Evolutionary conservation across 1,140 invertebrate genomes (phyloP), one percentile per base, ranked within the genome.

Genomic region (Pemphigus obesinymphae): DNA sequence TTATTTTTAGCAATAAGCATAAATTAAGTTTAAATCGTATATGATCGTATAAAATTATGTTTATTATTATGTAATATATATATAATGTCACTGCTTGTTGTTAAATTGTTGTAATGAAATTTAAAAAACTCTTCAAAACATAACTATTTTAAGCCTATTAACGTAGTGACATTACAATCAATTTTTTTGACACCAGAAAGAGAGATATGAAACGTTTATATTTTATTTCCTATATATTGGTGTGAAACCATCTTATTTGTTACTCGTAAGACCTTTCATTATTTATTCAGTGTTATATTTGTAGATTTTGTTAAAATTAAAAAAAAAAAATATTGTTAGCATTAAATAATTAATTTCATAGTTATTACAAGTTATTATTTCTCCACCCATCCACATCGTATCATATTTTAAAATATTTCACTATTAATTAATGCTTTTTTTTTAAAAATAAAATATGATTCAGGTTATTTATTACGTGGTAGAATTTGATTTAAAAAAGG

Each of bases 1-100:
- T 80, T 80, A 80, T 80, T 80, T 55, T 80, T 80, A 80, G 76
- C 76, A 80, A 80, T 80, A 80, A 80, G 76, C 76, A 80, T 80
- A 80, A 80, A 61, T 80, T 80, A 80, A 80, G 76, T 80, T 80
- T 73, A 73, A 73, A 73, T 73, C 43, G 26, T 72, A 72, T 68
- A 68, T n/a, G 17, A 72, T 72, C 68, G n/a, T 72, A 72, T 48
- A 48, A 50, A 63, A 80, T 63, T 80, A 61, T 80, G 55, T 80
- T 80, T 80, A 80, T 80, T 80, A 80, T 80, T 80, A 80, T 80
- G 76, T 80, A 80, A 61, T 80, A 80, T 78, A 78, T 78, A 78
- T 78, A 78, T 80, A 80, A 80, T 80, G 76, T 80, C 76, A 80
- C 76, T 80, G 76, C 76, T 80, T 80, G 76, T 80, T 80, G 76